A percentile compares a stretch with the other conserved stretches of the same genome.
phyloP scores from a whole-genome alignment of 2,888 invertebrate species.

The Eustalomyia histrio region DNA sequence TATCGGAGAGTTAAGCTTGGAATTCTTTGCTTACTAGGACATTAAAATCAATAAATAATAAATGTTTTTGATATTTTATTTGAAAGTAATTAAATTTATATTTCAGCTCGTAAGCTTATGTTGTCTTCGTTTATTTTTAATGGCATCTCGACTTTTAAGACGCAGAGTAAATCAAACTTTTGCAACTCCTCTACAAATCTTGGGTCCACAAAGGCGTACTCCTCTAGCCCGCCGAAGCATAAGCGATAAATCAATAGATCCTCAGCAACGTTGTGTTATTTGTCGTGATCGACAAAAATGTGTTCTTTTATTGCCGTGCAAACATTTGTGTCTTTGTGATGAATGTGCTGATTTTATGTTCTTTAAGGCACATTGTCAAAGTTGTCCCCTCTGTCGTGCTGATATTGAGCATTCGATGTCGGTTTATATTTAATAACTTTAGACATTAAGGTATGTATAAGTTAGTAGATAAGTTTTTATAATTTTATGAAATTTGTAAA shows the following conservation, averaged over 20 bases:
- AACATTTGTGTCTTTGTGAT: slow-evolving; percentile 71
- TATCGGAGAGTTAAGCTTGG: too few relatives aligned
- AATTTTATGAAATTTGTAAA: background rate
- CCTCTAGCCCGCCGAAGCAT: slow-evolving; percentile 20
- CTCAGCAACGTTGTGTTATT: slow-evolving; percentile 66
- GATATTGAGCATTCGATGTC: slow-evolving; percentile 55
- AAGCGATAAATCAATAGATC: slow-evolving; percentile 38
- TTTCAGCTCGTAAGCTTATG: slow-evolving; percentile 40
- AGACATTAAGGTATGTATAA: background rate
- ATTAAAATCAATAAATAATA: too few relatives aligned
- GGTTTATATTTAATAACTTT: slow-evolving; percentile 52
- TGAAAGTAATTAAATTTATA: background rate
- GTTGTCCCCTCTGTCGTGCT: slow-evolving; percentile 69
- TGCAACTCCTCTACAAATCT: background rate
- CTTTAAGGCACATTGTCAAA: slow-evolving; percentile 24
- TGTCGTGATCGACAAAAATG: slow-evolving; percentile 69
- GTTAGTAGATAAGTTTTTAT: background rate
- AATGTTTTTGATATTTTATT: too few relatives aligned
- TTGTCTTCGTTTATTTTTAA: background rate
- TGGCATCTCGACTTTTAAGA: background rate
- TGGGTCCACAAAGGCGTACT: slow-evolving; percentile 1
- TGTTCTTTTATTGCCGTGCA: slow-evolving; percentile 69
- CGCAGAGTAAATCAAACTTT: slow-evolving; percentile 6
- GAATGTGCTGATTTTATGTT: slow-evolving; percentile 67
- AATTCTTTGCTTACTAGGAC: too few relatives aligned